Conservation (phyloP, 2,888 invertebrate species). For the Philopedon plagiatum region DNA sequence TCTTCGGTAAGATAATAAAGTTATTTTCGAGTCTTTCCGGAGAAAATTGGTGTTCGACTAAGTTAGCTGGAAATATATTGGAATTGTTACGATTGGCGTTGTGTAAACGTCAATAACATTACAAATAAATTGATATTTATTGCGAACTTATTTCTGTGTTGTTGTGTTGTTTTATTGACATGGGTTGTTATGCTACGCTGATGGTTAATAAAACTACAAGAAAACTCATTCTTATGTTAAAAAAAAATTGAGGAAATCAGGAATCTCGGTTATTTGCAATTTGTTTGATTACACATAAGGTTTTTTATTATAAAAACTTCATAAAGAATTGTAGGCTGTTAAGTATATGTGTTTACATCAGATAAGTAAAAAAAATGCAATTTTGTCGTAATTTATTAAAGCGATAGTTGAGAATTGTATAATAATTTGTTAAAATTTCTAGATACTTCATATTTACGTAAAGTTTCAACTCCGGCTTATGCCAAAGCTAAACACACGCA, state of each 20-base stretch:
- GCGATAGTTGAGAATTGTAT: not conserved
- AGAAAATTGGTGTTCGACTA: slow-evolving; percentile 42
- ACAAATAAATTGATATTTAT: slow-evolving; percentile 1
- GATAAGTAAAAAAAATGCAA: too few relatives aligned
- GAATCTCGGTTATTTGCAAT: too few relatives aligned
- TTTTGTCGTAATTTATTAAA: not conserved
- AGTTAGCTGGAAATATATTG: slow-evolving; percentile 36
- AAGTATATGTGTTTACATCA: too few relatives aligned
- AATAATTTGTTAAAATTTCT: slow-evolving; percentile 1
- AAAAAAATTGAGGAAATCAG: too few relatives aligned
- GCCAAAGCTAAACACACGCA: slow-evolving; percentile 19
- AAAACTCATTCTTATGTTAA: too few relatives aligned
- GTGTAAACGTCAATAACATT: slow-evolving; percentile 4
- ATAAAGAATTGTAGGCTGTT: too few relatives aligned
- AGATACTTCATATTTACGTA: slow-evolving; percentile 8
- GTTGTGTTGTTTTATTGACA: not conserved
- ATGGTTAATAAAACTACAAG: too few relatives aligned
- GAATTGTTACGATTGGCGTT: slow-evolving; percentile 3
- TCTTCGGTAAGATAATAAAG: slow-evolving; percentile 39
- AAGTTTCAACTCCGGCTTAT: slow-evolving; percentile 7
- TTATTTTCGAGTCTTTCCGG: slow-evolving; percentile 31
- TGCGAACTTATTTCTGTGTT: not conserved
- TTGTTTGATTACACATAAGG: too few relatives aligned
- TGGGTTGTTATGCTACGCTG: too few relatives aligned
- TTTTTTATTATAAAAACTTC: too few relatives aligned